phyloP scores from a whole-genome alignment of 2,113 vertebrate genomes.

The Microcebus ravelobensis region DNA sequence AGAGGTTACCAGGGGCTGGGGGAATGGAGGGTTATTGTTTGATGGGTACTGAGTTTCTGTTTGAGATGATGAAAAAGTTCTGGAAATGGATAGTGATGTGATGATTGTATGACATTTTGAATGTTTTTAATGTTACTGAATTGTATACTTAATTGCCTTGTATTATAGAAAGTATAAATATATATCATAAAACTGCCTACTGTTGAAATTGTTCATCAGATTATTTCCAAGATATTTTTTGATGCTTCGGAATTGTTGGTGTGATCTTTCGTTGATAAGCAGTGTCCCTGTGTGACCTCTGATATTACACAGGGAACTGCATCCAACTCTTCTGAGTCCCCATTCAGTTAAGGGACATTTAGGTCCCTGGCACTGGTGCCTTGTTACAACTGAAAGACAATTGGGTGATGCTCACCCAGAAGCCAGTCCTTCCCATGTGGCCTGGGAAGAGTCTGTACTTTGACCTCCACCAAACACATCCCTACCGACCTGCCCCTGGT shows the following conservation, averaged over 20 bases:
- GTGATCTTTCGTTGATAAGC: background rate
- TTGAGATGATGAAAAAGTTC: background rate
- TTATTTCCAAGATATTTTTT: background rate
- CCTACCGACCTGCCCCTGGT: no score
- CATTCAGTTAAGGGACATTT: background rate
- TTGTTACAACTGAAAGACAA: background rate
- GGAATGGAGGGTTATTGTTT: background rate
- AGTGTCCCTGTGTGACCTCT: background rate
- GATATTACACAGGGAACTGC: background rate
- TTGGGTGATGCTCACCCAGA: background rate
- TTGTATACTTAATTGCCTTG: background rate
- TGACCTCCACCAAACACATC: background rate
- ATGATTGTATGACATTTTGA: background rate
- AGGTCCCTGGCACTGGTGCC: background rate
- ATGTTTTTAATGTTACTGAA: background rate
- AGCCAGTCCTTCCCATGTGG: background rate
- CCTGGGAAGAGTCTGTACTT: background rate
- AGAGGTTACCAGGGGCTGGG: background rate
- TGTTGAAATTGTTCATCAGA: background rate
- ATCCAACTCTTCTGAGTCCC: background rate
- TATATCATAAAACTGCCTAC: background rate
- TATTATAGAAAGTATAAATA: background rate
- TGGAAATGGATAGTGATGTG: background rate
- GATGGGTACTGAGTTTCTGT: background rate
- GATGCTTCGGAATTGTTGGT: background rate